Conservation (phyloP, 2,113 vertebrate genomes). For the Monarcha castaneiventris region DNA sequence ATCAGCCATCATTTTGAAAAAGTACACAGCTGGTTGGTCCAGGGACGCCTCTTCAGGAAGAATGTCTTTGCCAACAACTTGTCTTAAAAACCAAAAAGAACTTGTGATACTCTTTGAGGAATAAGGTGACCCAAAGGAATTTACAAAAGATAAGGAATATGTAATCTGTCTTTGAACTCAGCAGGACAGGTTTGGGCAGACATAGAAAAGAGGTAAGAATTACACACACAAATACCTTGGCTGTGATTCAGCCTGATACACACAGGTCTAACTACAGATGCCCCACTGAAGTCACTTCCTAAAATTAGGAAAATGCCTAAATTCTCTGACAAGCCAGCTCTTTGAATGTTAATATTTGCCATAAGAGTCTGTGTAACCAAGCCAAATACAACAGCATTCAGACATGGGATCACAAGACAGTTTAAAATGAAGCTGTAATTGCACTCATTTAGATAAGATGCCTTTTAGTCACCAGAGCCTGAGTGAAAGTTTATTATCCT, state of each 20-base stretch:
- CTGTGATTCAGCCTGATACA: not conserved
- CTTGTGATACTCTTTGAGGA: not conserved
- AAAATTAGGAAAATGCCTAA: not conserved
- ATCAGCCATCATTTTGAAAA: not conserved
- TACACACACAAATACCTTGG: not conserved
- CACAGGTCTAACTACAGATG: not conserved
- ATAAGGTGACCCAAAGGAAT: not conserved
- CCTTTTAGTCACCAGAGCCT: not conserved
- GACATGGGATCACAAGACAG: not conserved
- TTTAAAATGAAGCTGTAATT: not conserved
- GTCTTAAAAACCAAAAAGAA: not conserved
- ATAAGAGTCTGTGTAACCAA: not conserved
- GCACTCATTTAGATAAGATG: not conserved
- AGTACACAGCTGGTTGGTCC: not conserved
- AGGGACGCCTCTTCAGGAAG: not conserved
- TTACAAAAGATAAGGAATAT: not conserved
- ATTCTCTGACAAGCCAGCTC: not conserved
- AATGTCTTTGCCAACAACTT: not conserved
- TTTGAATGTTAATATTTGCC: not conserved
- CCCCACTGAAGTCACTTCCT: not conserved
- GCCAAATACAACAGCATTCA: not conserved
- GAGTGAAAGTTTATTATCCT: not conserved
- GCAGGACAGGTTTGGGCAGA: not conserved
- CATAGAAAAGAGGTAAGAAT: not conserved
- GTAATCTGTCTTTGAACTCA: not conserved